Conservation (phyloP, 2,113 vertebrate species). For the Baryphthengus martii region DNA sequence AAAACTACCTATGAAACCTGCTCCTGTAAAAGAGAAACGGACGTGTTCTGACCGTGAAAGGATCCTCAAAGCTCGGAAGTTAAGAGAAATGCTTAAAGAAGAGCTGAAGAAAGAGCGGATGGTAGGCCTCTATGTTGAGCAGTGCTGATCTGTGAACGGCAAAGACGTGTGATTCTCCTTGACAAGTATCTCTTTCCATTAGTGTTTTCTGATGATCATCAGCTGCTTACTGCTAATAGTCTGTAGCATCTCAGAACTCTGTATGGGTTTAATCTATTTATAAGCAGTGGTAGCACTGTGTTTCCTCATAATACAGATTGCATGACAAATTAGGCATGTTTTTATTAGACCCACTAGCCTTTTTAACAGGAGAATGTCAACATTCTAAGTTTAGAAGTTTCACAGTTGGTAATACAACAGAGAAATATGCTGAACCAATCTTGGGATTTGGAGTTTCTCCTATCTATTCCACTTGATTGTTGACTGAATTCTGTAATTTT, state of each 20-base stretch:
- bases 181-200: background rate
- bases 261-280: background rate
- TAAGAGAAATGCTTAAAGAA: slow-evolving; percentile 87
- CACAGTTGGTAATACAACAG: background rate
- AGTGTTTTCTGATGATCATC: background rate
- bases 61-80: slow-evolving; percentile 86
- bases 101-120: slow-evolving; percentile 84
- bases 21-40: slow-evolving; percentile 43
- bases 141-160: background rate
- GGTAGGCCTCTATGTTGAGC: slow-evolving; percentile 66
- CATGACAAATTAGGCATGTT: accelerated
- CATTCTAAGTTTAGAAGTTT: background rate
- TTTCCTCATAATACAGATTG: background rate
- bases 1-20: background rate
- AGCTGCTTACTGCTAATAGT: background rate
- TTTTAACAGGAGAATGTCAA: background rate
- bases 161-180: background rate
- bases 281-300: background rate
- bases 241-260: background rate
- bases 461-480: background rate
- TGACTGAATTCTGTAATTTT: background rate
- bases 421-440: background rate
- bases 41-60: slow-evolving; percentile 79
- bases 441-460: background rate
- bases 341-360: background rate